phyloP scores from a whole-genome alignment of 1,140 invertebrate genomes.

The Drosophila teissieri region DNA sequence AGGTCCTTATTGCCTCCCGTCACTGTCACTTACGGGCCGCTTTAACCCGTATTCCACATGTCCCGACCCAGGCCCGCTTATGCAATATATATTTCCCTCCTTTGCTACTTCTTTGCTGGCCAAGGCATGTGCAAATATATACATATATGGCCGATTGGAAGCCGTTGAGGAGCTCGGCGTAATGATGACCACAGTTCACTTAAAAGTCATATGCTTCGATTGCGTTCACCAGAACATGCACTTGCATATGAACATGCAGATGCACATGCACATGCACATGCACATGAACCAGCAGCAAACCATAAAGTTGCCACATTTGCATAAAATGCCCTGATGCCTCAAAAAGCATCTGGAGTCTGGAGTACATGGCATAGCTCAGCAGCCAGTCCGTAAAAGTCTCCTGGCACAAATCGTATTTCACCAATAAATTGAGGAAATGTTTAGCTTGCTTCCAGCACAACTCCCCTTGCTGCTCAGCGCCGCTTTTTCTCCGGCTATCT shows the following conservation, averaged over 20 bases:
- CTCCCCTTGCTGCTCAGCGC: not conserved
- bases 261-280: not conserved
- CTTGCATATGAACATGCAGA: slow-evolving; percentile 9
- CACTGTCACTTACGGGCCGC: slow-evolving; percentile 50
- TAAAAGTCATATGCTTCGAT: slow-evolving; percentile 61
- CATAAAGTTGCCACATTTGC: slow-evolving; percentile 79
- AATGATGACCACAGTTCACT: slow-evolving; percentile 64
- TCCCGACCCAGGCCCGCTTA: slow-evolving; percentile 52
- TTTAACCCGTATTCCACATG: slow-evolving; percentile 18
- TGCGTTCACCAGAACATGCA: slow-evolving; percentile 36
- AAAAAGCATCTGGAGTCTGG: slow-evolving; percentile 51
- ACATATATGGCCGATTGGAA: slow-evolving; percentile 8
- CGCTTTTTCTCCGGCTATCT: slow-evolving; percentile 9
- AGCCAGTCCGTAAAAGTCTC: slow-evolving; percentile 53
- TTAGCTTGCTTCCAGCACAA: slow-evolving; percentile 29
- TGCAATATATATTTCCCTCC: slow-evolving; percentile 48
- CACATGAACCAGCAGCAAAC: slow-evolving; percentile 5
- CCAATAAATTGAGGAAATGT: slow-evolving; percentile 79
- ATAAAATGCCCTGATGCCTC: slow-evolving; percentile 75
- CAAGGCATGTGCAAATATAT: slow-evolving; percentile 1
- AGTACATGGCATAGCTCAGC: slow-evolving; percentile 36
- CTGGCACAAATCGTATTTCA: slow-evolving; percentile 72
- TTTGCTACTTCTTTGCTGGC: not conserved
- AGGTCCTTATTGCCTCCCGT: slow-evolving; percentile 31
- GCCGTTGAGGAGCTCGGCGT: slow-evolving; percentile 30